phyloP scores from a whole-genome alignment of 2,797 vertebrate genomes.

The Phoeniculus purpureus region DNA sequence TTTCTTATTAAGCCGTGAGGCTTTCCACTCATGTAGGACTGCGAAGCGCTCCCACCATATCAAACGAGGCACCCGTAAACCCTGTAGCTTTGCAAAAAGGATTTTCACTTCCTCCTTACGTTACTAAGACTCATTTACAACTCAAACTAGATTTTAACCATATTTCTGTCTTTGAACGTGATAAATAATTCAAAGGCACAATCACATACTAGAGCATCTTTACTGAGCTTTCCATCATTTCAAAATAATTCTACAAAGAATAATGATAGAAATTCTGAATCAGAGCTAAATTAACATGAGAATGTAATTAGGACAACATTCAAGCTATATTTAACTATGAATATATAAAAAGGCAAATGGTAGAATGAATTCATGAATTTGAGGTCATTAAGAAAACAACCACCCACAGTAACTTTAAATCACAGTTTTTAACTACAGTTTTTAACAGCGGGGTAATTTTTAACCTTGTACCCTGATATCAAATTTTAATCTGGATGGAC shows the following conservation, averaged over 20 bases:
- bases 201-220: constrained; percentile 50
- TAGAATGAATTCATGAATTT: constrained; percentile 29
- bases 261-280: constrained; percentile 64
- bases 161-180: constrained; percentile 44
- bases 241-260: constrained; percentile 64
- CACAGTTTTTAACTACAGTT: not conserved
- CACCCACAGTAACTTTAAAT: not conserved
- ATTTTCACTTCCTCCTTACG: not conserved
- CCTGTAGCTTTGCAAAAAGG: not conserved
- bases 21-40: not conserved
- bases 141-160: constrained; percentile 50
- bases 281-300: constrained; percentile 67
- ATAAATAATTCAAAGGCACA: constrained; percentile 73
- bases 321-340: constrained; percentile 68
- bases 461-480: not conserved
- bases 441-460: not conserved
- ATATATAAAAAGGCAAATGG: constrained; percentile 57
- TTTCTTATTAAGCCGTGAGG: not conserved
- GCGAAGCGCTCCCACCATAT: not conserved
- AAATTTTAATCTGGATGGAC: not conserved
- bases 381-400: constrained; percentile 38
- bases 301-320: constrained; percentile 69
- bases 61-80: not conserved
- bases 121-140: constrained; percentile 48
- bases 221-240: constrained; percentile 49